Base-by-base conservation (phyloP, 2,888 invertebrate genomes). In the Dynastes tityus region DNA sequence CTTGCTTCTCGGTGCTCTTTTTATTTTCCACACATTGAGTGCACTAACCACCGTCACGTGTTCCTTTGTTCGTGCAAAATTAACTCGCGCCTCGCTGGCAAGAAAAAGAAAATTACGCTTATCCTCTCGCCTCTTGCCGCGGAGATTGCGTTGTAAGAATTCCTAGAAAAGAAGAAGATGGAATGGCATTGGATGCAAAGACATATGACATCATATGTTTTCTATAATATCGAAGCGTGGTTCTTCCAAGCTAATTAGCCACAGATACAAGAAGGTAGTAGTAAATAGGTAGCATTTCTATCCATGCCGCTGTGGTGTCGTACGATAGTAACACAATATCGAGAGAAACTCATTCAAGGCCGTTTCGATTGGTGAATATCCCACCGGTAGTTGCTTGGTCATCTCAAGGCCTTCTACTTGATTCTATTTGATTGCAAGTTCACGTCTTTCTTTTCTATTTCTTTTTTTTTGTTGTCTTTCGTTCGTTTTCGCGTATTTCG, bases 291-390 rank as follows among this genome's bases (percentile, higher is more conserved):
- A 32, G 9, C 45, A 45, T 45, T 45, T 45, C 45, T 45, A 45
- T 45, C 45, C 45, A 8, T 11, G 11, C 11, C 53, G 53, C n/a
- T 8, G 27, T 29, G 22, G 51, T 53, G 5, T 32, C 53, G 27
- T 27, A 11, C 16, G 58, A 71, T 71, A 55, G 73, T 73, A 73
- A 73, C 37, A 58, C 40, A 27, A 73, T 73, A 73, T 73, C 73
- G 73, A 73, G 58, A 73, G 73, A 73, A 73, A 73, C 73, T 58
- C 73, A 40, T 58, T 40, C 73, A 73, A 73, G 73, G 58, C 73
- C 73, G 73, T 73, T 73, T 37, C 73, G 73, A 73, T 73, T 73
- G 73, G 73, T 58, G 73, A 73, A 73, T 73, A 73, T 73, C 73
- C 58, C 40, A 58, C 73, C 73, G 73, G 73, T 73, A 73, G 73